Evolutionary conservation across 2,113 vertebrate species (phyloP).

Genomic region (Sialia sialis): DNA sequence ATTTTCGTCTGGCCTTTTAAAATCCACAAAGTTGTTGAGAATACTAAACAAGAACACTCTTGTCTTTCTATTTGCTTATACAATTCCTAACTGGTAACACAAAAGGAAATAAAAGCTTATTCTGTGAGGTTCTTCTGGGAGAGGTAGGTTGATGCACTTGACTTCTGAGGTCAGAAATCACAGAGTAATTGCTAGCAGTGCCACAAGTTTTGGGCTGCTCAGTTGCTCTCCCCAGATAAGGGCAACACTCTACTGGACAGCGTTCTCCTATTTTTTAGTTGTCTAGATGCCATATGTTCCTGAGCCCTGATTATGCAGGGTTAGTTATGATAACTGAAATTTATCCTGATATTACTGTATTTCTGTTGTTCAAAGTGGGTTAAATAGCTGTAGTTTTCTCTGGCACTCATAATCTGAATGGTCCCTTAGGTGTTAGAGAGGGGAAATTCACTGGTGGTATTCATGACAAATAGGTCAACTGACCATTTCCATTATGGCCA

Average conservation of each 20-base stretch:
- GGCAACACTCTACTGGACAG: neutral
- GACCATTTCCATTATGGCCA: neutral
- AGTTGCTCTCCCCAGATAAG: neutral
- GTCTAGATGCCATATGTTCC: neutral
- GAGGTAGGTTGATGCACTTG: neutral
- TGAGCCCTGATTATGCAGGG: neutral
- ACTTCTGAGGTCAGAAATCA: neutral
- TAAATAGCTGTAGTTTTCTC: neutral
- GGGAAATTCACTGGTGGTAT: neutral
- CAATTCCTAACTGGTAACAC: neutral
- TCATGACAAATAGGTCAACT: neutral
- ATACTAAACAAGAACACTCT: neutral
- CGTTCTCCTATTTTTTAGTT: neutral
- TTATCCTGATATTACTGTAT: neutral
- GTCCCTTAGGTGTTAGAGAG: neutral
- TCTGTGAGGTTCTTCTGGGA: neutral
- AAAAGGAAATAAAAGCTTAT: neutral
- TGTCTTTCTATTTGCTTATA: neutral
- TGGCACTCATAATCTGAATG: neutral
- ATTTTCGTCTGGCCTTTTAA: neutral
- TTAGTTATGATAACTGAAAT: neutral
- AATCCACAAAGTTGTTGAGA: neutral
- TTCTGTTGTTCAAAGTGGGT: neutral
- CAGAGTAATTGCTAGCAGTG: neutral
- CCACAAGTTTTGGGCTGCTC: neutral